Base-by-base conservation (phyloP, 2,888 invertebrate species). In the Perithous albicinctus region DNA sequence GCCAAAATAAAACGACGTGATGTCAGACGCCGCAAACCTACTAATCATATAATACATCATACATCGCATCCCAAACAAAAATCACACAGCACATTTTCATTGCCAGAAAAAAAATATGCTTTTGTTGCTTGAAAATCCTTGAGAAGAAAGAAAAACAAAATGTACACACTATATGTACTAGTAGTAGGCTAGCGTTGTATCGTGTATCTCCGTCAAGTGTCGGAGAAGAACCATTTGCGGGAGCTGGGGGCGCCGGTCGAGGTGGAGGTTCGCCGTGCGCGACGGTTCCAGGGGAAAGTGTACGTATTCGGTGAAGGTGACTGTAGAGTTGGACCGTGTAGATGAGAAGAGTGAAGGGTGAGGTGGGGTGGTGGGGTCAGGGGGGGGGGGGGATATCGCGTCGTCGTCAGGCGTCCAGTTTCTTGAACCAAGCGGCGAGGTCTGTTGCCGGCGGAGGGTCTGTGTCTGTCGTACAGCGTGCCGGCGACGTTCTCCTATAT, bases 281-380 rank as follows among this genome's bases (percentile, higher is more conserved):
- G 70, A 43, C 81, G 81, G 88, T 82, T 70, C 84, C 64, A 86
- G 73, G 85, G 87, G 87, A 88, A 88, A 87, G 85, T 75, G 80
- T 82, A 46, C 46, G 56, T 29, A 20, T 29, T 59, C 43, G 43
- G 51, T 51, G 75, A 54, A 78, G 41, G 66, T 69, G 54, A 38
- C 32, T 67, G 76, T 56, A 18, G 43, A 38, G 43, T 43, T 10
- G 32, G 26, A 15, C 46, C n/a, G n/a, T n/a, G 41, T 2, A 23
- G 8, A 41, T 0, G 26, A 2, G n/a, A 15, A n/a, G 12, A 10
- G 26, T 6, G 1, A 10, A 20, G 23, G 12, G 20, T 5, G 51
- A 10, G 48, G 48, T 0, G 48, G 5, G 15, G 6, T 1, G 0
- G 51, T 3, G 23, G 10, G 1, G 26, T 1, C n/a, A 8, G 1